Conservation (phyloP, 2,888 invertebrate genomes). For the Creontiades dilutus region DNA sequence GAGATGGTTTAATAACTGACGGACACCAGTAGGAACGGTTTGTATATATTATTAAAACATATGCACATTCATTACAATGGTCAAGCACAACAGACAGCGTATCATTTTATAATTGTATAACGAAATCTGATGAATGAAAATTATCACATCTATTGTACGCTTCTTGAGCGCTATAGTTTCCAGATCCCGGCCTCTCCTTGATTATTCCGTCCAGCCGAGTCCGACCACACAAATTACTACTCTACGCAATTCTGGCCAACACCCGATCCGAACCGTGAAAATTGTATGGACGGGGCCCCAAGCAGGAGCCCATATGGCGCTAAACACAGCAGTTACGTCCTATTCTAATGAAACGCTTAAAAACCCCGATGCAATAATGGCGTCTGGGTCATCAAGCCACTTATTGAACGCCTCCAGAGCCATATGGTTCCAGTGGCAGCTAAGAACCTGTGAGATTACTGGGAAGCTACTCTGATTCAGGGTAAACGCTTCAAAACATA, state of each 20-base stretch:
- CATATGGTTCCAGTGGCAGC: background rate
- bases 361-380: background rate
- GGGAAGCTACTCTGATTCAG: background rate
- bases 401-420: background rate
- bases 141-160: too few relatives aligned
- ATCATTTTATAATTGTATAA: too few relatives aligned
- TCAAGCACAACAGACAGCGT: too few relatives aligned
- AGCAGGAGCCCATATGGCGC: conserved; percentile 23
- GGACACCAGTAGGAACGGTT: too few relatives aligned
- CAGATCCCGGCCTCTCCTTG: background rate
- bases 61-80: too few relatives aligned
- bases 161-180: background rate
- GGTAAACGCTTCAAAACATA: background rate
- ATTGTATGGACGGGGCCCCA: background rate
- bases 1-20: too few relatives aligned
- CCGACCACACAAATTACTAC: conserved; percentile 15
- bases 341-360: conserved; percentile 23
- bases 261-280: background rate
- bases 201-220: conserved; percentile 5
- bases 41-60: too few relatives aligned
- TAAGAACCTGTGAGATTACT: background rate
- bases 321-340: conserved; percentile 12
- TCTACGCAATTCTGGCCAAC: background rate
- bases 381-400: conserved; percentile 24
- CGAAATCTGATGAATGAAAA: too few relatives aligned